Base-by-base conservation (phyloP, 1,140 invertebrate species). In the Sitobion miscanthi region DNA sequence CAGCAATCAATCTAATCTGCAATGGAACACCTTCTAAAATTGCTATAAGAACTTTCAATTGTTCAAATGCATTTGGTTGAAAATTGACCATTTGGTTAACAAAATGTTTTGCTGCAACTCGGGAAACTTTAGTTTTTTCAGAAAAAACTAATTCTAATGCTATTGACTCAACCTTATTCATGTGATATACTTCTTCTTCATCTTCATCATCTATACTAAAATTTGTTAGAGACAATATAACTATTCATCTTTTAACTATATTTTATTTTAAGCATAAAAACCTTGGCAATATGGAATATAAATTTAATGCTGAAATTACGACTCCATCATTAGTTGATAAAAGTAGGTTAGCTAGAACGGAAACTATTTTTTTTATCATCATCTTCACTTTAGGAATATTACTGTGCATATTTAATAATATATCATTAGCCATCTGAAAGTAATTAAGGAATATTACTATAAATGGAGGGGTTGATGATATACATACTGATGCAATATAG, bases 61-160 rank as follows among this genome's bases (percentile, higher is more conserved):
- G 69, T n/a, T 93, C 82, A 30, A 17, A 54, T 85, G 1, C 25
- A 57, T 86, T 52, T 54, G 49, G n/a, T 93, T 86, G n/a, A 45
- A 21, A 47, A 93, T 93, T 93, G 0, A 85, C 52, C 2, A 54
- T 52, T 77, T 57, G 38, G 4, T 85, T 45, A 0, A 93, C n/a
- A 85, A 93, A 93, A 93, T 93, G 11, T 85, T 86, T 82, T 42
- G n/a, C 82, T 21, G 82, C 91, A 83, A 52, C 25, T 52, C 30
- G 35, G 52, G 91, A 82, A 57, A 93, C 30, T 8, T 93, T 93
- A 21, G 35, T 25, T 45, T 93, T 93, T 93, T 93, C 82, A 57
- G 91, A 93, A 86, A 93, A 93, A 52, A 93, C 52, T 83, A 92
- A 52, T 38, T 92, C 91, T 83, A 92, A 92, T 38, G 91, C 69